These are phyloP conservation scores for Olivierus martensii DNA, from an alignment of 1,140 invertebrate genomes.

Conservation along the genomic window DNA sequence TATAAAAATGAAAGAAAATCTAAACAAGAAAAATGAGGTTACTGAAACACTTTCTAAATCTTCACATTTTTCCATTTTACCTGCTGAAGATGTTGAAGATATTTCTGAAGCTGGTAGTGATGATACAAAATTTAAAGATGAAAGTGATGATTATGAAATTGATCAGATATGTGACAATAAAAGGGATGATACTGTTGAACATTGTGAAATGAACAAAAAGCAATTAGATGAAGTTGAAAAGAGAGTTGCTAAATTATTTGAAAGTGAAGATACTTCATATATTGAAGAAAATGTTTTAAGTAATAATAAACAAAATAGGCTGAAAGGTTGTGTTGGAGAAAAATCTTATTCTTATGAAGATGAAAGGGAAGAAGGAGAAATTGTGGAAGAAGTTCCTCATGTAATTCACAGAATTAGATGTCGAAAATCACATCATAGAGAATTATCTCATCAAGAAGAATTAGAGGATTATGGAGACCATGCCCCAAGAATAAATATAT, in stretches of 20 bases:
- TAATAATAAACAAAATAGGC: not conserved
- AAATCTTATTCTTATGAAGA: conserved; percentile 17
- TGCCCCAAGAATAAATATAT: conserved; percentile 17
- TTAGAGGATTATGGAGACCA: conserved; percentile 10
- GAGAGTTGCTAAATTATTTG: not conserved
- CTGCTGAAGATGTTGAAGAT: conserved; percentile 10
- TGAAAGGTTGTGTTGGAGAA: not conserved
- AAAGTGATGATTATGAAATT: too few species aligned
- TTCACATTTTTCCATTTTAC: not conserved
- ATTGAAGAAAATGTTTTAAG: not conserved
- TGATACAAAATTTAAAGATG: not conserved
- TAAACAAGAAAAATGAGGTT: not conserved
- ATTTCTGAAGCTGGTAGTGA: conserved; percentile 15
- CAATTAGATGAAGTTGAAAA: not conserved
- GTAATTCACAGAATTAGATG: conserved; percentile 27
- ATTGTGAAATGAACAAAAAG: not conserved
- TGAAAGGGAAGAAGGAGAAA: conserved; percentile 38
- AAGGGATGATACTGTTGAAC: not conserved
- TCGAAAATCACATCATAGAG: conserved; percentile 12
- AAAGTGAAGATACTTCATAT: not conserved
- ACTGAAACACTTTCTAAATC: not conserved
- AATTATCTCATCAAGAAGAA: not conserved
- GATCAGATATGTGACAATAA: too few species aligned
- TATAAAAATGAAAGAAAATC: not conserved
- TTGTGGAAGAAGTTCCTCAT: conserved; percentile 31